Evolutionary conservation across 1,140 invertebrate genomes (phyloP), one percentile per base, ranked within the genome.

Genomic region (Psix sp.): DNA sequence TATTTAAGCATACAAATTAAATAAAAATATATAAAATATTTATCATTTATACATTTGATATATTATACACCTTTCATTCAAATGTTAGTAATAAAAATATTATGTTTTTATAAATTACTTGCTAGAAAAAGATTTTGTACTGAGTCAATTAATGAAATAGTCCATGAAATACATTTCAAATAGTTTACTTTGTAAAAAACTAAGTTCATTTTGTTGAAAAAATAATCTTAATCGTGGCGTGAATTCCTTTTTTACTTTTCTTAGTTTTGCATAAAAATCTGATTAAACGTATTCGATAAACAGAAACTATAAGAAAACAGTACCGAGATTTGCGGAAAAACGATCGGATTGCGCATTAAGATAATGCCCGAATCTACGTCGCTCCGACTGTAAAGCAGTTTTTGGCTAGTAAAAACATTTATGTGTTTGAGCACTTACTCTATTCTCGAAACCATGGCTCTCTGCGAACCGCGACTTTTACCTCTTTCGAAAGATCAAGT

Each of bases 341-440:
- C 59, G 51, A 72, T 72, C 59, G 68, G 59, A 63, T 65, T 72
- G 51, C 38, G 59, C 46, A 72, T 72, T 65, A 65, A 72, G 68
- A 57, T 71, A 71, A 65, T 72, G 68, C 59, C 45, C 15, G 36
- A 38, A 72, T 51, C 51, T 43, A 35, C 46, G 18, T 14, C 16
- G 21, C 48, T 45, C 49, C 51, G 36, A 43, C 57, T 63, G 67
- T 62, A 49, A 62, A 57, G 36, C 67, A 51, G 59, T 72, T 72
- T 65, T 65, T 72, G 59, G 68, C 59, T 49, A 59, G 68, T 60
- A 72, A 72, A 72, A 72, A 72, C 60, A 59, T 72, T 72, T 65
- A 72, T 72, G 52, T 54, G 68, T 72, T 72, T 65, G 68, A 65
- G 68, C 59, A 65, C 68, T 72, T 65, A 72, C 59, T 72, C 46